Base-by-base conservation (phyloP, 1,140 invertebrate genomes). In the Tetranychus urticae region DNA sequence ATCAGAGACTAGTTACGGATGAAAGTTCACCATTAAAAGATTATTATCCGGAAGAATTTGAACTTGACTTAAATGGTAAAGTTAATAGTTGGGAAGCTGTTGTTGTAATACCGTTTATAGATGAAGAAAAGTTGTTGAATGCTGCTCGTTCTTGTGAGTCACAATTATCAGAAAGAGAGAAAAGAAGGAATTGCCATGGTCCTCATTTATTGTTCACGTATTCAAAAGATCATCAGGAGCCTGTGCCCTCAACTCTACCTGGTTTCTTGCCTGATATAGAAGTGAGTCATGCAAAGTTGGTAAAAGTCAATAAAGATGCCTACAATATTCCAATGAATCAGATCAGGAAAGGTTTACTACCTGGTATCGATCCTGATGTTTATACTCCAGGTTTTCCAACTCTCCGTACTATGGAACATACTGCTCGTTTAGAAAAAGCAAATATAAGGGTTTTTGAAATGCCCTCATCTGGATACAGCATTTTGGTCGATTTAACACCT, bases 71-170 rank as follows among this genome's bases (percentile, higher is more conserved):
- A 13, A 81, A 98, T 76, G 91, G 90, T 1, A 98, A 98, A 70
- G 80, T 80, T 67, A 85, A 94, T 67, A 88, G 94, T 62, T 98
- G 92, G 92, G 93, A 98, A 73, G 92, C 92, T 34, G 84, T 98
- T 0, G 89, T 97, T 7, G 75, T 97, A 1, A 91, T 97, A 68
- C 92, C 92, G 1, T 96, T 97, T 67, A 97, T 97, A 67, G 83
- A 94, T 65, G 89, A 96, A 77, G 83, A 74, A 47, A 74, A 77
- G 56, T 75, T 91, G 54, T 68, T 89, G 39, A 72, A 77, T 64
- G 87, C 88, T 0, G 93, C 96, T 82, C 71, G 74, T 33, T 74
- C 79, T 0, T 81, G 80, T 65, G 80, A 85, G 55, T 66, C 75
- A 5, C 66, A 77, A 36, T 73, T 97, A 35, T 82, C 80, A 0